Evolutionary conservation across 2,888 invertebrate species (phyloP), one percentile per base, ranked within the genome.

Genomic region (Odontothrips loti): DNA sequence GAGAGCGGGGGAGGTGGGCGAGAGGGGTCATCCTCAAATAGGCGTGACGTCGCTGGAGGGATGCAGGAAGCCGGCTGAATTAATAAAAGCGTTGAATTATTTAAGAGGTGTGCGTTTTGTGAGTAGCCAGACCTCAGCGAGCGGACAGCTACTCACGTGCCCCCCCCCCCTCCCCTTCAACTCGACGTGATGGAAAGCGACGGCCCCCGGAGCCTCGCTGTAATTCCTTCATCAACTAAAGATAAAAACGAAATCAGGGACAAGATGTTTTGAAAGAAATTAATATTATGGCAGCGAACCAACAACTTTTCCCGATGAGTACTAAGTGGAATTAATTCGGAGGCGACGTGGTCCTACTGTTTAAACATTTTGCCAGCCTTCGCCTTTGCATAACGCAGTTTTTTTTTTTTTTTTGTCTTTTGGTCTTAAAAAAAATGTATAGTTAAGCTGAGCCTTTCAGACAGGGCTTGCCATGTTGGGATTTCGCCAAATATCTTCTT

Each of bases 71-170:
- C 68, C 68, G 23, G 23, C 68, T 68, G 68, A 68, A 68, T 68
- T 68, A 68, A 68, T 68, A 68, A 68, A 68, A 68, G 68, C 23
- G 68, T 68, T 68, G 68, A 68, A 68, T 68, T 68, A 68, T 68
- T 68, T 68, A 68, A 68, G 68, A 68, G 68, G 68, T 68, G 68
- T 68, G 68, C 68, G 68, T 68, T 68, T 68, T 68, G 68, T 68
- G 68, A 68, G 68, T 68, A 68, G 68, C 68, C 68, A n/a, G 23
- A 23, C 68, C 68, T 43, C 34, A 43, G 34, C 34, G 34, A 43
- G 34, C 58, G 68, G 68, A 68, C 68, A 68, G 68, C 68, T 68
- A n/a, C n/a, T 23, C 68, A 68, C 68, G 68, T 11, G 6, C 23
- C 6, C 23, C 8, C 68, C 11, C 23, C 68, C 68, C 23, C 23